A percentile compares a stretch with the other conserved stretches of the same genome.
Conservation (phyloP, 2,888 invertebrate species). For the Chymomyza caudatula region DNA sequence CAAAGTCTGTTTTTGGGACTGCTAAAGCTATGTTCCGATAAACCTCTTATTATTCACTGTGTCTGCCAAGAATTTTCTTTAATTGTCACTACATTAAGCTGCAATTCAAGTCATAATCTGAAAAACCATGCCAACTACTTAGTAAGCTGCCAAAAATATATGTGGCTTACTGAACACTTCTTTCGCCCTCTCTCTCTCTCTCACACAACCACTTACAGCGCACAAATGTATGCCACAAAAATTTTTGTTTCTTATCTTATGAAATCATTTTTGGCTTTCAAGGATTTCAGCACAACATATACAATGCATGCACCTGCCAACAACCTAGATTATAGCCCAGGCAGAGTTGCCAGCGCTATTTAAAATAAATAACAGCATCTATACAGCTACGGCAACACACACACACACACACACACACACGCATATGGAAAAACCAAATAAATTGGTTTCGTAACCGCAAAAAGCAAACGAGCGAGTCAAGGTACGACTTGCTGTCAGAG, state of each 20-base stretch:
- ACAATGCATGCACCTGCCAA: conserved; percentile 13
- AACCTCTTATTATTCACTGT: too few relatives aligned
- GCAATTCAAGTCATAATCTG: conserved; percentile 14
- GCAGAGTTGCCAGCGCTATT: conserved; percentile 50
- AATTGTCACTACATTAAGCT: conserved; percentile 42
- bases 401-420: conserved; percentile 16
- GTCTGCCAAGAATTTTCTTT: conserved; percentile 26
- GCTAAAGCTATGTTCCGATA: too few relatives aligned
- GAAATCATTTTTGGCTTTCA: conserved; percentile 60
- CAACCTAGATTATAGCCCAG: too few relatives aligned
- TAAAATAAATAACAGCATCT: conserved; percentile 68
- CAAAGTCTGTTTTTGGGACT: too few relatives aligned
- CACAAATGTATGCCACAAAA: conserved; percentile 10
- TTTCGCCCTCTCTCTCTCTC: neutral
- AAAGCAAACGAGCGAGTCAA: conserved; percentile 54
- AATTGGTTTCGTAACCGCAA: conserved; percentile 76
- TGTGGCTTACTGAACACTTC: neutral
- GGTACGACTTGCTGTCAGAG: conserved; percentile 13
- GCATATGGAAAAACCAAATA: conserved; percentile 58
- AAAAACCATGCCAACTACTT: neutral
- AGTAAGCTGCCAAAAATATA: neutral
- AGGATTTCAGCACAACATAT: conserved; percentile 50
- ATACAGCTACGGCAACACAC: too few relatives aligned
- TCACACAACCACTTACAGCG: neutral
- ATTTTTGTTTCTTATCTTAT: conserved; percentile 62